Conservation (phyloP, 2,113 vertebrate species). For the Globicephala melas region DNA sequence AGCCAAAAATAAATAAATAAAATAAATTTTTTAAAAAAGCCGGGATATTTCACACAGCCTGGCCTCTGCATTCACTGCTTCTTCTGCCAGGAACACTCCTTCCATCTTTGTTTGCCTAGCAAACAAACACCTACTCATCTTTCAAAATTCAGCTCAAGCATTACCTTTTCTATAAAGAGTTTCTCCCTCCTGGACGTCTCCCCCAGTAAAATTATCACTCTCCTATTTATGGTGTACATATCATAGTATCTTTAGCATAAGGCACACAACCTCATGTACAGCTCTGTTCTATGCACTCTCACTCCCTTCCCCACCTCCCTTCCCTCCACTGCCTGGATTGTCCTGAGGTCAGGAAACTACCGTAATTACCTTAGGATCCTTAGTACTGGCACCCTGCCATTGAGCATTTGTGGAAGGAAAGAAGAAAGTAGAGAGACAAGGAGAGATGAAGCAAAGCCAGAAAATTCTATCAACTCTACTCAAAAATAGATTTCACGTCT, state of each 20-base stretch:
- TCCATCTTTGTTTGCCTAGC: not conserved
- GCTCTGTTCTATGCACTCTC: not conserved
- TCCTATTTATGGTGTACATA: not conserved
- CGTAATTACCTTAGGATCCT: not conserved
- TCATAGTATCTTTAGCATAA: not conserved
- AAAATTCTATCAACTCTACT: not conserved
- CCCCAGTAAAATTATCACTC: not conserved
- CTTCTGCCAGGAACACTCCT: not conserved
- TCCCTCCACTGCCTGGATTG: not conserved
- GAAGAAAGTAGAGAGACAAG: not conserved
- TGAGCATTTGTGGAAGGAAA: not conserved
- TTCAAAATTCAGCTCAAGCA: constrained; percentile 6
- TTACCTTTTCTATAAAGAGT: not conserved
- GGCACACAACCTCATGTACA: not conserved
- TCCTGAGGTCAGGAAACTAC: not conserved
- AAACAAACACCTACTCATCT: constrained; percentile 58
- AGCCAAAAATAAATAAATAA: too few species aligned
- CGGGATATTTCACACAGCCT: not conserved
- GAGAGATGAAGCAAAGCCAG: not conserved
- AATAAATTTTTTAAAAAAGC: not conserved
- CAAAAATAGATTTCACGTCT: not conserved
- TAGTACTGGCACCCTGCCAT: not conserved
- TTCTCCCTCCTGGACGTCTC: not conserved
- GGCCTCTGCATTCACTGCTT: not conserved
- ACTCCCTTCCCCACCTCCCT: not conserved